Percentiles rank a stretch among this genome's conserved stretches.
Evolutionary conservation across 2,113 vertebrate genomes (phyloP).

Genomic region (Piaya cayana): DNA sequence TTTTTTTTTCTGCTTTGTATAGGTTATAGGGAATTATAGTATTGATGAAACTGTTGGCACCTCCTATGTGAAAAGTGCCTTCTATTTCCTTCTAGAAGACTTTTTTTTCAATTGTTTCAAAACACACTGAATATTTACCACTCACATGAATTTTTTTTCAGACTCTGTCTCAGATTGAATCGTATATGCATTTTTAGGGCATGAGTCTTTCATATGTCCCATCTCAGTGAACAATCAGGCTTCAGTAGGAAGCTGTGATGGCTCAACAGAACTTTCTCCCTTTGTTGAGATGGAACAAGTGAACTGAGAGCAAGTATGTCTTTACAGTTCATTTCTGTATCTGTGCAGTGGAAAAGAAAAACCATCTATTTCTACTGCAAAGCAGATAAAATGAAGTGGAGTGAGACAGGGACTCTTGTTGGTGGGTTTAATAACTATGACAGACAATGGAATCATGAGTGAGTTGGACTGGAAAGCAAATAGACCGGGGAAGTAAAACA

Average conservation of each 20-base stretch:
- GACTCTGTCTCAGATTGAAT: background rate
- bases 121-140: background rate
- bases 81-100: background rate
- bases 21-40: background rate
- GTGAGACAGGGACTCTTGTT: background rate
- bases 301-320: background rate
- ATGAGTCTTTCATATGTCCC: background rate
- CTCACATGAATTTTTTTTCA: background rate
- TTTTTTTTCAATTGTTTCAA: background rate
- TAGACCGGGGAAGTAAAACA: background rate
- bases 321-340: background rate
- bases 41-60: background rate
- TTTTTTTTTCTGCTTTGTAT: background rate
- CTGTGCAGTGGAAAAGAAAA: background rate
- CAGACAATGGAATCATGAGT: background rate
- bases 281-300: background rate
- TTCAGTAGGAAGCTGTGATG: background rate
- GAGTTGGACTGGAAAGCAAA: background rate
- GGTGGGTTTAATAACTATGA: background rate
- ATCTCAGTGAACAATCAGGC: background rate
- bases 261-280: background rate
- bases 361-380: background rate
- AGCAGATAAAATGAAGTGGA: background rate
- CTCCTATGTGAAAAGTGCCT: fast-evolving
- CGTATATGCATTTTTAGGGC: background rate